phyloP scores from a whole-genome alignment of 1,140 invertebrate genomes.

The Periplaneta americana region DNA sequence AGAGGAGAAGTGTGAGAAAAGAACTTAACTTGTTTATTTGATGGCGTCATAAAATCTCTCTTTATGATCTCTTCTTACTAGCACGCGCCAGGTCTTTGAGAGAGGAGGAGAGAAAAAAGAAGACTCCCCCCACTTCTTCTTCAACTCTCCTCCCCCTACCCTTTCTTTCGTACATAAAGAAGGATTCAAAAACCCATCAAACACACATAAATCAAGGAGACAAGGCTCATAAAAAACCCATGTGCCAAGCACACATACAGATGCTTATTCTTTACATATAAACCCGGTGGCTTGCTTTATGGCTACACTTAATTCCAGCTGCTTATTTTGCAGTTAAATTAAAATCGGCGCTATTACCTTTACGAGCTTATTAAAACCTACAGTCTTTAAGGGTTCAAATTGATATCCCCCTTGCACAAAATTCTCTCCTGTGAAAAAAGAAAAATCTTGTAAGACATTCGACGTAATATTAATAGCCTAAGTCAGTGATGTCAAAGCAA shows the following conservation, averaged over 20 bases:
- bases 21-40: constrained; percentile 50
- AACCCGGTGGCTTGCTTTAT: not conserved
- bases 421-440: too few relatives aligned
- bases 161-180: not conserved
- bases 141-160: not conserved
- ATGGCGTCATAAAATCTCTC: constrained; percentile 47
- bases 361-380: not conserved
- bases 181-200: not conserved
- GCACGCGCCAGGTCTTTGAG: not conserved
- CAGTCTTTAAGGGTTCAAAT: too few relatives aligned
- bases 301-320: not conserved
- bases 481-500: too few relatives aligned
- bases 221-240: not conserved
- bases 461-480: too few relatives aligned
- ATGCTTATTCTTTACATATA: too few relatives aligned
- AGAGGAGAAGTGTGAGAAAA: constrained; percentile 32
- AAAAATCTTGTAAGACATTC: too few relatives aligned
- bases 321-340: not conserved
- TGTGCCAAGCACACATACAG: not conserved
- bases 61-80: constrained; percentile 35
- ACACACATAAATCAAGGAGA: not conserved
- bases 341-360: not conserved
- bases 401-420: too few relatives aligned
- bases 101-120: not conserved
- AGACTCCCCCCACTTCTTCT: not conserved